Evolutionary conservation across 2,888 invertebrate genomes (phyloP).

Genomic region (Glomeris marginata): DNA sequence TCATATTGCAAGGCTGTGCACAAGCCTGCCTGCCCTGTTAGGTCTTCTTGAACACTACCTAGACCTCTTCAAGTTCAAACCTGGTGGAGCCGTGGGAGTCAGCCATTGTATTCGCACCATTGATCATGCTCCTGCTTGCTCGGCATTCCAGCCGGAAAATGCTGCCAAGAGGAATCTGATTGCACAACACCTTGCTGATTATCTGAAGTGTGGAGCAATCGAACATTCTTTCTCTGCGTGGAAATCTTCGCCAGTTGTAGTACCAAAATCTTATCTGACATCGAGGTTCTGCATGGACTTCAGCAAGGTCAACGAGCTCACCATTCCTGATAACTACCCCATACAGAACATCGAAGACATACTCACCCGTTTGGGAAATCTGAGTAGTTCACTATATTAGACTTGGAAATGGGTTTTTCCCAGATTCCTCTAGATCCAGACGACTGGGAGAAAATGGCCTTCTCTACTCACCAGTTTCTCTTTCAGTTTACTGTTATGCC

Average conservation of each 20-base stretch:
- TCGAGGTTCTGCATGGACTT: too few relatives aligned
- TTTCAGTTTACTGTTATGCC: conserved; percentile 12
- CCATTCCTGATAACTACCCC: conserved; percentile 28
- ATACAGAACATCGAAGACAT: conserved; percentile 28
- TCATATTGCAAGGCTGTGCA: too few relatives aligned
- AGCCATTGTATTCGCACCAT: too few relatives aligned
- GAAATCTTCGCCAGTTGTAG: conserved; percentile 28
- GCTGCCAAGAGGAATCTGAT: too few relatives aligned
- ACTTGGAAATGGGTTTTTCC: neutral
- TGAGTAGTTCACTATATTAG: conserved; percentile 3
- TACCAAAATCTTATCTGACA: conserved; percentile 20
- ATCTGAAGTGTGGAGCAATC: conserved; percentile 1
- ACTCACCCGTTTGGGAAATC: neutral
- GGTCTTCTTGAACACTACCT: too few relatives aligned
- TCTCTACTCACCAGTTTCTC: conserved; percentile 6
- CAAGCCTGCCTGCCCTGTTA: too few relatives aligned
- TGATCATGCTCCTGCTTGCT: too few relatives aligned
- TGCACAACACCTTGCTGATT: too few relatives aligned
- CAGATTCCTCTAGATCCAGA: conserved; percentile 2
- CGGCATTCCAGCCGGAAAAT: too few relatives aligned
- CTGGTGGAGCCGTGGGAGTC: too few relatives aligned
- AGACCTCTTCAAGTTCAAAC: too few relatives aligned
- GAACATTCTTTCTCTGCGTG: conserved; percentile 22
- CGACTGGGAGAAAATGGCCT: conserved; percentile 8
- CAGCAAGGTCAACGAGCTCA: conserved; percentile 15